Evolutionary conservation across 2,113 vertebrate species (phyloP).

Genomic region (Aepyceros melampus): DNA sequence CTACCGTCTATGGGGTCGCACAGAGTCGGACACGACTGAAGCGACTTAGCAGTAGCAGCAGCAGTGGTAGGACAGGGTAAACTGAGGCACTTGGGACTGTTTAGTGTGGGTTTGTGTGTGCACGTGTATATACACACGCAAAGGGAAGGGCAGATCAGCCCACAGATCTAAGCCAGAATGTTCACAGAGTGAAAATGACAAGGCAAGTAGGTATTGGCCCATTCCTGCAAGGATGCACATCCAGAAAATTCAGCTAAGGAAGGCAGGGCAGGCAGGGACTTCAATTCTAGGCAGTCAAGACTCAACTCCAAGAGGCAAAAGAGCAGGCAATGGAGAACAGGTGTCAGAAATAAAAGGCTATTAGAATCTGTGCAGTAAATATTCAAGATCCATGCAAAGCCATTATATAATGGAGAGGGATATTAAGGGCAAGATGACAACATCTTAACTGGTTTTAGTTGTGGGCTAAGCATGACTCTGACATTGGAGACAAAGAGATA

Average conservation of each 20-base stretch:
- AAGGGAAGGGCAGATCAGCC: neutral
- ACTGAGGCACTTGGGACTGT: neutral
- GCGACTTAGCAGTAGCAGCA: too few species aligned
- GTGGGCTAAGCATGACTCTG: neutral
- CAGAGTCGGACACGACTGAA: too few species aligned
- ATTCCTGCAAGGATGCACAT: neutral
- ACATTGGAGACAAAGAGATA: neutral
- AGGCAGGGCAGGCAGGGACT: neutral
- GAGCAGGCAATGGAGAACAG: neutral
- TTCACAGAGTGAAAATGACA: neutral
- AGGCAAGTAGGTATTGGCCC: neutral
- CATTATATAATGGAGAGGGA: neutral
- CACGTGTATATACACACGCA: rapidly evolving
- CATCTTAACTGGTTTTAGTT: neutral
- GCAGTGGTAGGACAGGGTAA: neutral
- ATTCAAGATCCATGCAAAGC: neutral
- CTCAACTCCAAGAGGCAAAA: neutral
- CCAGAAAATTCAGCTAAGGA: neutral
- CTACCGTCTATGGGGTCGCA: too few species aligned
- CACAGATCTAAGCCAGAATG: neutral
- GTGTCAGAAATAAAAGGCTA: neutral
- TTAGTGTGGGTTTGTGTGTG: neutral
- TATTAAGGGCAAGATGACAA: neutral
- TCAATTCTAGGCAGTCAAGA: neutral
- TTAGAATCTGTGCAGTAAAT: neutral